Percentiles rank a stretch among this genome's conserved stretches.
phyloP scores from a whole-genome alignment of 2,888 invertebrate genomes.

The Patella ulyssiponensis region DNA sequence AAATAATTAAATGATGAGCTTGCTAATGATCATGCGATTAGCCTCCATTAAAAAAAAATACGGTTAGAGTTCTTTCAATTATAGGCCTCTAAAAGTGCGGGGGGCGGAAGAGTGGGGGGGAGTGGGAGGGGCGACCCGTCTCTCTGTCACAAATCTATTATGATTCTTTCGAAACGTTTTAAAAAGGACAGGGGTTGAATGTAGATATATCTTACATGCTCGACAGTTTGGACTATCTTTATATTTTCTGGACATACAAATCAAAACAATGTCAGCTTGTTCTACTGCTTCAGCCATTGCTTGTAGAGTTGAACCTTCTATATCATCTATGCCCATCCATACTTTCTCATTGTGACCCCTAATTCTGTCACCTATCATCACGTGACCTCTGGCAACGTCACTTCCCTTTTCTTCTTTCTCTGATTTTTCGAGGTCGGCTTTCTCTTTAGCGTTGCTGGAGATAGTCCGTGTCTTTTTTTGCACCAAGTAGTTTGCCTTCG shows the following conservation, averaged over 20 bases:
- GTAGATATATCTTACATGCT: conserved; percentile 42
- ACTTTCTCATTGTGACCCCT: conserved; percentile 31
- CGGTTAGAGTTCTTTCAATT: no score
- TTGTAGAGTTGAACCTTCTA: conserved; percentile 60
- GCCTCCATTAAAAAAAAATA: no score
- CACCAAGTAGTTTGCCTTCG: neutral
- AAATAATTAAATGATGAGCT: no score
- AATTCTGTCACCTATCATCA: conserved; percentile 56
- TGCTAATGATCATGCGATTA: no score
- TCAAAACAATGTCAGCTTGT: conserved; percentile 47
- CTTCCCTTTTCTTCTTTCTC: conserved; percentile 18
- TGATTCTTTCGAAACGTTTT: neutral
- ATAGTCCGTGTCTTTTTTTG: neutral
- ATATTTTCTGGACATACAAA: conserved; percentile 60
- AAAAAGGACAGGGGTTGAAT: neutral
- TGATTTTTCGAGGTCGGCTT: conserved; percentile 1
- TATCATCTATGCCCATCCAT: conserved; percentile 62
- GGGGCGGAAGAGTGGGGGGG: no score
- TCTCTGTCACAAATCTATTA: no score
- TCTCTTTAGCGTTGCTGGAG: neutral
- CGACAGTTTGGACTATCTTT: conserved; percentile 60
- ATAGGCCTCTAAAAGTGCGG: no score
- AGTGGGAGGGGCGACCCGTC: no score
- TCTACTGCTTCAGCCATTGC: conserved; percentile 62
- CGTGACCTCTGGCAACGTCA: conserved; percentile 40